These are phyloP conservation scores for Eulithis prunata DNA, from an alignment of 2,888 invertebrate species.

Conservation along the genomic window DNA sequence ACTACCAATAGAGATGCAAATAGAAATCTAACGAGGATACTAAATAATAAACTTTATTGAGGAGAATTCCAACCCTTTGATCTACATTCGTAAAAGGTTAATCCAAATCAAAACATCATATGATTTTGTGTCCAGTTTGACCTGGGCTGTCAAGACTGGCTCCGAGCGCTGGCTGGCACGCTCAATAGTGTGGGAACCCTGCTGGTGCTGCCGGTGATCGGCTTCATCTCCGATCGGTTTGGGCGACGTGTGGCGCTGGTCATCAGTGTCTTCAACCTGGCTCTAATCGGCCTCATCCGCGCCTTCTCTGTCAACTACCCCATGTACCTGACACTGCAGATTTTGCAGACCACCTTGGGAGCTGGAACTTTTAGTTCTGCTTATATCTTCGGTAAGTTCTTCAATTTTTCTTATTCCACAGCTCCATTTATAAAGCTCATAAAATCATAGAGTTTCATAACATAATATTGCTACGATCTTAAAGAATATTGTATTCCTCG, in stretches of 20 bases:
- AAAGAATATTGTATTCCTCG: too few relatives aligned
- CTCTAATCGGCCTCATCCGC: slow-evolving; percentile 77
- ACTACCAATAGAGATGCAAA: too few relatives aligned
- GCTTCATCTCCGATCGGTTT: slow-evolving; percentile 87
- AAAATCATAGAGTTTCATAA: background rate
- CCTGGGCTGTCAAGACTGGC: slow-evolving; percentile 88
- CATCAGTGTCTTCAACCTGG: slow-evolving; percentile 71
- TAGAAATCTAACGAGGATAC: background rate
- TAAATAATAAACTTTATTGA: too few relatives aligned
- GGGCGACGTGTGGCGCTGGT: slow-evolving; percentile 81
- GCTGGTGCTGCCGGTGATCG: slow-evolving; percentile 87
- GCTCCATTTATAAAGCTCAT: too few relatives aligned
- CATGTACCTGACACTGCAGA: slow-evolving; percentile 80
- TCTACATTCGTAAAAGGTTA: too few relatives aligned
- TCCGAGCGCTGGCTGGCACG: slow-evolving; percentile 88
- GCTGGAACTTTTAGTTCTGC: slow-evolving; percentile 82
- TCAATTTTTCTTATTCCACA: background rate
- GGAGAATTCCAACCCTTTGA: too few relatives aligned
- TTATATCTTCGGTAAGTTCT: slow-evolving; percentile 66
- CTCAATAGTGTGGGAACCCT: slow-evolving; percentile 88
- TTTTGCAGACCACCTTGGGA: slow-evolving; percentile 80
- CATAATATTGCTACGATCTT: too few relatives aligned
- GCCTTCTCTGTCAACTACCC: slow-evolving; percentile 83
- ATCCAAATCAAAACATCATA: background rate
- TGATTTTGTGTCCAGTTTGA: slow-evolving; percentile 80